Evolutionary conservation across 2,888 invertebrate species (phyloP), one percentile per base, ranked within the genome.

Genomic region (Coelinius sp.): DNA sequence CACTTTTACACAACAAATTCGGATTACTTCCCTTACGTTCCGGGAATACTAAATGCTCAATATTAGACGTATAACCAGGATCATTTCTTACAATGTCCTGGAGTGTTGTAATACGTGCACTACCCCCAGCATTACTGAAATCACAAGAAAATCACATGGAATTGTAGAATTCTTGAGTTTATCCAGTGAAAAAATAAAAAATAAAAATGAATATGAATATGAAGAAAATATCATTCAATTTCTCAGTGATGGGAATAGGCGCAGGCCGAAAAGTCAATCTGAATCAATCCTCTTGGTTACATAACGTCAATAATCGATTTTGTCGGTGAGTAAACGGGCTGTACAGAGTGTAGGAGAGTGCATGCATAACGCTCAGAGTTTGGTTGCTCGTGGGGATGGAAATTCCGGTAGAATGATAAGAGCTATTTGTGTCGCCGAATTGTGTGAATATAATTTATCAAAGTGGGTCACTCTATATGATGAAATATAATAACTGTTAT

Each of bases 11-110:
- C 8, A 79, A 77, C 74, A 85, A 81, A 81, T 85, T 85, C 64
- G 89, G 88, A 75, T 89, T 89, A 76, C 89, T 89, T 81, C 89
- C 88, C 79, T 89, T 89, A 73, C 89, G 86, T 70, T 88, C 87
- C 20, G 90, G 90, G 76, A 90, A 90, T 70, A 91, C 91, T 76
- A 91, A 87, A 80, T 91, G 91, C 79, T 90, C 91, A 81, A 91
- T 90, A 82, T 91, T 90, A 72, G 90, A 88, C 64, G 89, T 90
- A 81, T 89, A 90, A 75, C 90, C 89, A 25, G 90, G 90, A 86
- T 88, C 88, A 76, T 82, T 87, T 59, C 87, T 81, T 24, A 86
- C 86, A 71, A 87, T 84, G 75, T 87, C 87, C 75, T 85, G 86
- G 59, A 87, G 82, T 38, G n/a, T n/a, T n/a, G 85, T 84, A 56